phyloP scores from a whole-genome alignment of 2,888 invertebrate species.

The Amphimallon solstitiale region DNA sequence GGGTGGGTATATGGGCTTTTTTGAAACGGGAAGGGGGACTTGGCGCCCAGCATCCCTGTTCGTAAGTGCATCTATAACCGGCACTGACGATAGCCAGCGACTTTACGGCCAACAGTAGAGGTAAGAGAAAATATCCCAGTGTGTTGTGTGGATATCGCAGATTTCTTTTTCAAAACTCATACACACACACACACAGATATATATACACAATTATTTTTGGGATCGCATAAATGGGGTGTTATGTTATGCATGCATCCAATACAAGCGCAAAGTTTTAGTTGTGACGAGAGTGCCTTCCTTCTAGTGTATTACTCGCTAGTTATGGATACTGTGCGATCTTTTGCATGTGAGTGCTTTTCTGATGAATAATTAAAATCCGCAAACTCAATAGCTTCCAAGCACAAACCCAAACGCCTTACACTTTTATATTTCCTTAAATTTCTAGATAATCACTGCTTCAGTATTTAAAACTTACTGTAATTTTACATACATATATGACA shows the following conservation, averaged over 20 bases:
- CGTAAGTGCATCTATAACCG: slow-evolving; percentile 51
- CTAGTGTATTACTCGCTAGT: slow-evolving; percentile 44
- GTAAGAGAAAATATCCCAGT: slow-evolving; percentile 47
- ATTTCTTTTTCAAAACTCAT: slow-evolving; percentile 47
- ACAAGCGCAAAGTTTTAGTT: slow-evolving; percentile 43
- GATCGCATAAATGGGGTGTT: slow-evolving; percentile 41
- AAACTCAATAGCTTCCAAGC: slow-evolving; percentile 28
- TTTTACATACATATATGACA: no score
- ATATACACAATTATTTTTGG: slow-evolving; percentile 52
- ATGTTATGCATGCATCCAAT: slow-evolving; percentile 49
- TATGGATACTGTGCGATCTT: slow-evolving; percentile 45
- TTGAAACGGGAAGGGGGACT: slow-evolving; percentile 46
- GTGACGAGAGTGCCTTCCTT: slow-evolving; percentile 41
- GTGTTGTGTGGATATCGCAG: slow-evolving; percentile 44
- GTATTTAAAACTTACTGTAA: no score
- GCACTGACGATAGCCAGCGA: slow-evolving; percentile 48
- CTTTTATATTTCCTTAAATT: no score
- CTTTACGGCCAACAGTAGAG: slow-evolving; percentile 48
- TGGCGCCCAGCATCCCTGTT: slow-evolving; percentile 52
- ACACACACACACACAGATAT: neutral
- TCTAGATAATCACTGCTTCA: no score
- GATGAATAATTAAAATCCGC: slow-evolving; percentile 43
- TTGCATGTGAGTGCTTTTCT: slow-evolving; percentile 46
- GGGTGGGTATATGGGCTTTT: neutral
- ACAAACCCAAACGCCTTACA: neutral